These are phyloP conservation scores for Cotesia glomerata DNA, from an alignment of 1,140 invertebrate genomes.

Conservation along the genomic window DNA sequence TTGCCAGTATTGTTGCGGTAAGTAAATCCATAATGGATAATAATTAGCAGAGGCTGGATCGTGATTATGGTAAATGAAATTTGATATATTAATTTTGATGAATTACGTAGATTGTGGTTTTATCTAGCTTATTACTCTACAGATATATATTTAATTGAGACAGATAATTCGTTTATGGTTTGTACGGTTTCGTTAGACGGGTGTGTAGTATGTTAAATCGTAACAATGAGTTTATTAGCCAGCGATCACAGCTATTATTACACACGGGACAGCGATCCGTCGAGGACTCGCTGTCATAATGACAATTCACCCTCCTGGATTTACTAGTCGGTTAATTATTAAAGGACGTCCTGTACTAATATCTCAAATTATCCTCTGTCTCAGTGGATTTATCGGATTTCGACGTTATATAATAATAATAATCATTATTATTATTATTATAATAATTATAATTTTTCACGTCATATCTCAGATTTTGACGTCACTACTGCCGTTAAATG, in stretches of 20 bases:
- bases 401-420: no score
- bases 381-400: conserved; percentile 40
- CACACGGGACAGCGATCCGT: conserved; percentile 17
- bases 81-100: background rate
- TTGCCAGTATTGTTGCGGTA: no score
- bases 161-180: background rate
- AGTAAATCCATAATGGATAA: no score
- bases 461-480: no score
- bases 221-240: conserved; percentile 9
- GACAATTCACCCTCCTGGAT: conserved; percentile 52
- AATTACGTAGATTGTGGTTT: background rate
- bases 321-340: conserved; percentile 59
- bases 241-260: conserved; percentile 12
- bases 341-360: conserved; percentile 49
- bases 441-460: no score
- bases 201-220: background rate
- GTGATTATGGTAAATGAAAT: background rate
- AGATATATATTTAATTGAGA: background rate
- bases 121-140: no score
- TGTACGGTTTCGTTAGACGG: no score
- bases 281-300: conserved; percentile 47
- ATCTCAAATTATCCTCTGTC: conserved; percentile 40
- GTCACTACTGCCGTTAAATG: background rate
- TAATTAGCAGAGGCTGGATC: background rate
- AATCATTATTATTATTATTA: no score